phyloP scores from a whole-genome alignment of 2,888 invertebrate genomes.

The Branchipolynoe longqiensis region DNA sequence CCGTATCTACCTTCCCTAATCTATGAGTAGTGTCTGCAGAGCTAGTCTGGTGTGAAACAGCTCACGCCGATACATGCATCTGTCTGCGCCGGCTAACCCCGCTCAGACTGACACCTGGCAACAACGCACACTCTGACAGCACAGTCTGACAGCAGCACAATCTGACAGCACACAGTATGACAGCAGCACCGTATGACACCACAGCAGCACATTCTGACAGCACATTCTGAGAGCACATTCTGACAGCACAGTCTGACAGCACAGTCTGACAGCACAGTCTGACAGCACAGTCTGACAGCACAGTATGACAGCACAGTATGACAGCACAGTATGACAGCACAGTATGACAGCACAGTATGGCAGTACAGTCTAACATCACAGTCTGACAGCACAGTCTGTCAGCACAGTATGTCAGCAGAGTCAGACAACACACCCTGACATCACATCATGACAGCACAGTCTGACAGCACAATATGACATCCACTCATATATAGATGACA shows the following conservation, averaged over 20 bases:
- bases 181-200: neutral
- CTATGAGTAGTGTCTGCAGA: too few relatives aligned
- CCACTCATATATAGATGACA: too few relatives aligned
- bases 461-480: neutral
- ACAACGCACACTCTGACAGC: neutral
- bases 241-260: neutral
- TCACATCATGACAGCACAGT: neutral
- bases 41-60: too few relatives aligned
- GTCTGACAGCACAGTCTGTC: neutral
- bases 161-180: neutral
- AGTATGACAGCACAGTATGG: neutral
- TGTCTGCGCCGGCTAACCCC: too few relatives aligned
- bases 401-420: neutral
- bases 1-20: too few relatives aligned
- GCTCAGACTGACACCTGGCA: too few relatives aligned
- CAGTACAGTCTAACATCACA: neutral
- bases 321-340: neutral
- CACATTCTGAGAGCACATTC: neutral
- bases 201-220: neutral
- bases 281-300: neutral
- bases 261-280: neutral
- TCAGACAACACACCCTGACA: neutral
- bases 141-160: neutral
- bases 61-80: too few relatives aligned
- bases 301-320: neutral